Percentiles rank a stretch among this genome's conserved stretches.
phyloP scores from a whole-genome alignment of 2,888 invertebrate genomes.

The Eupsilia transversa region DNA sequence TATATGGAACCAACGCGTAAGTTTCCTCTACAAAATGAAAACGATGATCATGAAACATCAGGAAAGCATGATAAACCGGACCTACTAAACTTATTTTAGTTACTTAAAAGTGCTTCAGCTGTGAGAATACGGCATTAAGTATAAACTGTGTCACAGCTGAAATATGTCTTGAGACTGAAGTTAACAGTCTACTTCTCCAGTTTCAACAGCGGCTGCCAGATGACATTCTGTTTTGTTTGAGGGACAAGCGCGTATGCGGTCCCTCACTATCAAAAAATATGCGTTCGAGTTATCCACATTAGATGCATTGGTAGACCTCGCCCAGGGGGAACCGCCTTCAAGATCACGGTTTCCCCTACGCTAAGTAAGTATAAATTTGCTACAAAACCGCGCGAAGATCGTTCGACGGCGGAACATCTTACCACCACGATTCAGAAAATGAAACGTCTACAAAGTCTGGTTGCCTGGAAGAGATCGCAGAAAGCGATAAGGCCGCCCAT shows the following conservation, averaged over 20 bases:
- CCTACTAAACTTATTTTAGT: no score
- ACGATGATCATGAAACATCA: neutral
- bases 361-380: neutral
- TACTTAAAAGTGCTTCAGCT: neutral
- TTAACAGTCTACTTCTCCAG: neutral
- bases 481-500: no score
- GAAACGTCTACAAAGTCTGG: no score
- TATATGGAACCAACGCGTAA: no score
- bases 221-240: neutral
- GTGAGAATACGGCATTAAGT: neutral
- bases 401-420: no score
- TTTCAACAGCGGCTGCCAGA: neutral
- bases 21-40: no score
- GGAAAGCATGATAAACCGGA: neutral
- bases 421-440: no score
- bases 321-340: neutral
- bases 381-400: no score
- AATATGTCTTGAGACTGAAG: no score
- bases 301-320: neutral
- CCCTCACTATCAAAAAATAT: neutral
- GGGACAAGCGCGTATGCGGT: neutral
- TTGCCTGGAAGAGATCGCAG: no score
- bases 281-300: neutral
- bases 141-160: neutral
- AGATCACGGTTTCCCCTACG: neutral